phyloP scores from a whole-genome alignment of 2,797 vertebrate species.

The Morus bassanus region DNA sequence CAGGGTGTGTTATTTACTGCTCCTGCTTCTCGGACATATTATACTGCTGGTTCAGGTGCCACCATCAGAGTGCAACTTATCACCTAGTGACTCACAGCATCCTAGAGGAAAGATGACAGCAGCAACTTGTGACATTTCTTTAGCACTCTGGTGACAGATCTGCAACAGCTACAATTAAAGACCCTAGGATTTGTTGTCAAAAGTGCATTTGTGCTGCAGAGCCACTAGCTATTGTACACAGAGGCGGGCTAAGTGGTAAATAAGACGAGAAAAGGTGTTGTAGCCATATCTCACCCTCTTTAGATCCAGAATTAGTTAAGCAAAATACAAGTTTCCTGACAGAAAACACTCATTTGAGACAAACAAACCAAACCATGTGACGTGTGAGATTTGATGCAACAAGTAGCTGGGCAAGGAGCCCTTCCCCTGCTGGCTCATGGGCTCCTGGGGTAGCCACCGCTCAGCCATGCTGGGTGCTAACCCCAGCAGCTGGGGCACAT shows the following conservation, averaged over 20 bases:
- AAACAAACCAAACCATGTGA: background rate
- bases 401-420: background rate
- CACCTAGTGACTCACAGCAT: constrained; percentile 40
- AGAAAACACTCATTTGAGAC: background rate
- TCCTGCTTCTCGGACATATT: background rate
- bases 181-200: background rate
- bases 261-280: background rate
- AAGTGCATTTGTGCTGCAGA: background rate
- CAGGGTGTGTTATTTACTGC: constrained; percentile 44
- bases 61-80: constrained; percentile 50
- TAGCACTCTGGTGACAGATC: background rate
- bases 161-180: constrained; percentile 40
- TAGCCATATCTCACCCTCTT: background rate
- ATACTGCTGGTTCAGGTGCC: constrained; percentile 46
- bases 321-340: background rate
- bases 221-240: background rate
- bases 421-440: fast-evolving
- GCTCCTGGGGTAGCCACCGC: background rate
- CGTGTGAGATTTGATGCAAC: background rate
- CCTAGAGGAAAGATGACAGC: constrained; percentile 27
- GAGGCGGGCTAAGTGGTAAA: background rate
- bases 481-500: background rate
- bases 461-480: background rate
- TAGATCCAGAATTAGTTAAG: background rate
- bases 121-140: background rate